Base-by-base conservation (phyloP, 2,113 vertebrate species). In the Brachyistius frenatus region DNA sequence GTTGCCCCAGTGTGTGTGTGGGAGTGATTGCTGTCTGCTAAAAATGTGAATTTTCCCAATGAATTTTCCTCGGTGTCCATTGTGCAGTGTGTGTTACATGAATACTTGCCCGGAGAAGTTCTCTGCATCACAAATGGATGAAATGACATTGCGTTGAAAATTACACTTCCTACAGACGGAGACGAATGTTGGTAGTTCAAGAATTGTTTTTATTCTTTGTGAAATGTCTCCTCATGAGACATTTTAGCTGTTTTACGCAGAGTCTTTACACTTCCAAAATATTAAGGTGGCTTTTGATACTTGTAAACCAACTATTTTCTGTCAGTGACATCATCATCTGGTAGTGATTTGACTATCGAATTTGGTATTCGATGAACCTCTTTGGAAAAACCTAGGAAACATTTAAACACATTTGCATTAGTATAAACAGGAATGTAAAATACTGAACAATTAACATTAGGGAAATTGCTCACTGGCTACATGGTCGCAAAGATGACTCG, bases 1-100 rank as follows among this genome's bases (percentile, higher is more conserved):
- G 92, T 89, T 72, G 84, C 68, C 91, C 87, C 69, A 47, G 73
- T 83, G 86, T 78, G 11, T 85, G 69, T 82, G 72, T 49, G 55
- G 31, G 70, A 36, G 56, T 55, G 73, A 14, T 61, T 80, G 60
- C 7, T 31, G 31, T 73, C 9, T 1, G 9, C 15, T 46, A 67
- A 50, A 55, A 31, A 39, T 16, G 2, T 10, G 41, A 13, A 44
- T 44, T 9, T 44, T 44, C 7, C 11, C 7, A 10, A 44, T 7
- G 7, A 44, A 23, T 23, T 23, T 23, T 23, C 23, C 23, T n/a
- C 46, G 36, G 3, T 81, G 16, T 8, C 8, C 41, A 44, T 7
- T 3, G 6, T 44, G 41, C 7, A 9, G 49, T 15, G 8, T 23
- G 9, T 52, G 3, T 30, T 69, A 46, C 44, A 13, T 67, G 1